Evolutionary conservation across 2,113 vertebrate species (phyloP).

Genomic region (Leptodactylus fuscus): DNA sequence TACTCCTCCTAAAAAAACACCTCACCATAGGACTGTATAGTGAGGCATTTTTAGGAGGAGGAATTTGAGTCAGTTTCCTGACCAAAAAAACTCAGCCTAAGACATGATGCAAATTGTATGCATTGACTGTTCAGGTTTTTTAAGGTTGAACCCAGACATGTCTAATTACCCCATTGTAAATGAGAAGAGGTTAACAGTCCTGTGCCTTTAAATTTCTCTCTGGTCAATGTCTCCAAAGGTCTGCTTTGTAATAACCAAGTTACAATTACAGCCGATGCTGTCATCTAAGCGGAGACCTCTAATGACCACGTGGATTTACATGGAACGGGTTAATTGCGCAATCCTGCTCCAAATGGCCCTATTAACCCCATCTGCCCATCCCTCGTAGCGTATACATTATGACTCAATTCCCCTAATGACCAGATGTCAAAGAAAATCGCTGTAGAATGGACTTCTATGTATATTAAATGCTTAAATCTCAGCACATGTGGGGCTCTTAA

Average conservation of each 20-base stretch:
- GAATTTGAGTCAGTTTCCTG: too few relatives aligned
- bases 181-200: not conserved
- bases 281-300: not conserved
- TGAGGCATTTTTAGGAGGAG: too few relatives aligned
- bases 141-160: too few relatives aligned
- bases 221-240: not conserved
- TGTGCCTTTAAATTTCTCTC: not conserved
- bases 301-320: not conserved
- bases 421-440: slow-evolving; percentile 72
- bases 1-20: too few relatives aligned
- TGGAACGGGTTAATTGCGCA: slow-evolving; percentile 11
- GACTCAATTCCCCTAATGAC: slow-evolving; percentile 69
- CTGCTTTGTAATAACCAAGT: not conserved
- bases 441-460: slow-evolving; percentile 59
- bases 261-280: not conserved
- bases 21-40: too few relatives aligned
- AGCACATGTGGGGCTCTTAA: slow-evolving; percentile 70
- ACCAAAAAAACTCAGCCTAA: too few relatives aligned
- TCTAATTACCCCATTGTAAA: too few relatives aligned
- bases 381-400: slow-evolving; percentile 72
- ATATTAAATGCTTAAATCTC: slow-evolving; percentile 73
- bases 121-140: too few relatives aligned
- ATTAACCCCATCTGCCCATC: slow-evolving; percentile 69
- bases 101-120: too few relatives aligned
- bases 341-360: slow-evolving; percentile 1